These are phyloP conservation scores for Xenopus borealis DNA, from an alignment of 2,113 vertebrate species.

Conservation along the genomic window DNA sequence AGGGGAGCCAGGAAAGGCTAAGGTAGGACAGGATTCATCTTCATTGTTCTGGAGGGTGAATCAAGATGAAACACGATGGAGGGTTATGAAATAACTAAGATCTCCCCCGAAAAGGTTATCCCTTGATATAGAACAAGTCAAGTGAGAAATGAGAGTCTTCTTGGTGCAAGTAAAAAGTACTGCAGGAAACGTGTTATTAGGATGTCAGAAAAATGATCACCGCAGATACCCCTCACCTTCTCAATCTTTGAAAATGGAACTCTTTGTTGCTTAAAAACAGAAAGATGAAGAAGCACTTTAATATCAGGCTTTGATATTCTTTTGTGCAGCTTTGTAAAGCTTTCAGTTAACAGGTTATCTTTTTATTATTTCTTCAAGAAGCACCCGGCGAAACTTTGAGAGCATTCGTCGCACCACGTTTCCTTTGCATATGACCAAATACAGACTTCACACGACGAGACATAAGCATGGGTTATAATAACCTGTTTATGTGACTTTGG, in stretches of 20 bases:
- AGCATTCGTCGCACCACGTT: no score
- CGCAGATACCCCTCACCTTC: slow-evolving; percentile 17
- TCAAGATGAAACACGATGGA: background rate
- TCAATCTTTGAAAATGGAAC: slow-evolving; percentile 11
- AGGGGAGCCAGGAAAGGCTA: background rate
- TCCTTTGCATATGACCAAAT: no score
- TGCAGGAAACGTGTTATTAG: slow-evolving; percentile 24
- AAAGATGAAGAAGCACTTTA: slow-evolving; percentile 28
- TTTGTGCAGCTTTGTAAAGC: slow-evolving; percentile 7
- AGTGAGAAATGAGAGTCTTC: slow-evolving; percentile 21
- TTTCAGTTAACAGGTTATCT: background rate
- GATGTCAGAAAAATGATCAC: slow-evolving; percentile 31
- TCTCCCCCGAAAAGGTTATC: slow-evolving; percentile 25
- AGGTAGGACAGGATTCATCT: background rate
- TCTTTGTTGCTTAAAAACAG: slow-evolving; percentile 27
- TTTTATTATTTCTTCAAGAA: no score
- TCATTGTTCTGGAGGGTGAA: background rate
- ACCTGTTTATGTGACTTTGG: no score
- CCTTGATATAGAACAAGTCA: slow-evolving; percentile 34
- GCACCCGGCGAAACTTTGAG: no score
- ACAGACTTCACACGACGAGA: no score
- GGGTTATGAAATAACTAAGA: slow-evolving; percentile 20
- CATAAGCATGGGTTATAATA: no score
- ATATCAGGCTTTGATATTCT: slow-evolving; percentile 2
- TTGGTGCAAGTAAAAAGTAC: background rate